These are phyloP conservation scores for Dynastes hyllus DNA, from an alignment of 2,888 invertebrate genomes.

Conservation along the genomic window DNA sequence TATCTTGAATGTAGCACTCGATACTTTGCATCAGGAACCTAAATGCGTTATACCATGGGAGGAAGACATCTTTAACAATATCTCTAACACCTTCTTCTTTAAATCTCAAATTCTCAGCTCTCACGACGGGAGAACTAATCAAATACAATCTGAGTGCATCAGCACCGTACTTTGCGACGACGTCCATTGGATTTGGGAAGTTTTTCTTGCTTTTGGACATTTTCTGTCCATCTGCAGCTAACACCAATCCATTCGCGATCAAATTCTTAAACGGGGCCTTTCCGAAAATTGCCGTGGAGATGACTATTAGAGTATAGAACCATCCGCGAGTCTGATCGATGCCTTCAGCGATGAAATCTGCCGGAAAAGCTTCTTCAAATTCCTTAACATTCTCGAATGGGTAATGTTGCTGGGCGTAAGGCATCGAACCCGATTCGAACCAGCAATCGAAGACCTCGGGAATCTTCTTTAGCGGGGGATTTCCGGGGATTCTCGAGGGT, in stretches of 20 bases:
- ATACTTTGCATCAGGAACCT: conserved; percentile 96
- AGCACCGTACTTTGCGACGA: conserved; percentile 94
- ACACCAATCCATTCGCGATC: conserved; percentile 95
- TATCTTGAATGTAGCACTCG: conserved; percentile 83
- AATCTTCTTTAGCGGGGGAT: conserved; percentile 88
- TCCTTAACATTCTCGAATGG: conserved; percentile 94
- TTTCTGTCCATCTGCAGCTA: conserved; percentile 98
- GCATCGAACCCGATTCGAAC: conserved; percentile 99
- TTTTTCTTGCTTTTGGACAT: conserved; percentile 99
- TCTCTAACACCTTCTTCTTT: conserved; percentile 98
- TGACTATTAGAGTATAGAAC: conserved; percentile 98
- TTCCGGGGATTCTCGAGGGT: conserved; percentile 88
- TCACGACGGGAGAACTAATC: conserved; percentile 98
- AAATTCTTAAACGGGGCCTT: conserved; percentile 98
- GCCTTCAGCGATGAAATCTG: conserved; percentile 99
- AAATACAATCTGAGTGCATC: conserved; percentile 97
- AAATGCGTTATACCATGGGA: conserved; percentile 97
- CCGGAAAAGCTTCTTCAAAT: conserved; percentile 94
- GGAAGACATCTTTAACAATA: conserved; percentile 96
- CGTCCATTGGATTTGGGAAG: conserved; percentile 96
- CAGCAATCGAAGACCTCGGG: conserved; percentile 99
- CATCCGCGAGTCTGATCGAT: conserved; percentile 98
- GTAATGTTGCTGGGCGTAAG: conserved; percentile 96
- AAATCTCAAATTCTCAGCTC: conserved; percentile 96
- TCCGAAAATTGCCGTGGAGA: conserved; percentile 96